phyloP scores from a whole-genome alignment of 92 coral and sea anemone species.

The Pocillopora meandrina region DNA sequence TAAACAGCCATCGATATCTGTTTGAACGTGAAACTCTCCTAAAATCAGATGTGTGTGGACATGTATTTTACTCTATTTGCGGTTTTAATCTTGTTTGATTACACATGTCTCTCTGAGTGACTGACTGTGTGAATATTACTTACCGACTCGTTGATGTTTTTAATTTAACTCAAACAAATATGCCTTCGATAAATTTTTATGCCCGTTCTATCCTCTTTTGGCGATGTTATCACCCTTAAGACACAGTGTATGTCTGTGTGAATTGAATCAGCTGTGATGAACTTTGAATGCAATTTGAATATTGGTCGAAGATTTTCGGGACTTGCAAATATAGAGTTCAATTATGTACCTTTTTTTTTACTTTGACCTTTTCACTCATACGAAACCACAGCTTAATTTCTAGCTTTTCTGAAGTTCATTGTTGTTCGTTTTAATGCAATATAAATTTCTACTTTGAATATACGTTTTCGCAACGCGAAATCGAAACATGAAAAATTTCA shows the following conservation, averaged over 20 bases:
- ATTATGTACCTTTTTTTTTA: not conserved
- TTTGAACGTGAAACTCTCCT: not conserved
- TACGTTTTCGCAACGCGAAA: conserved; percentile 11
- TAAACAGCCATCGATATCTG: not conserved
- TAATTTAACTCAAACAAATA: conserved; percentile 14
- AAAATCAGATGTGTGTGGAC: conserved; percentile 18
- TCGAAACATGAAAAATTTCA: conserved; percentile 15
- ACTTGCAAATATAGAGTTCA: not conserved
- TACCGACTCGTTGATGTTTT: not conserved
- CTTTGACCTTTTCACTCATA: conserved; percentile 19
- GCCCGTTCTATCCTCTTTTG: not conserved
- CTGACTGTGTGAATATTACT: not conserved
- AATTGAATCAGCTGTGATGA: not conserved
- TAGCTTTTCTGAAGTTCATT: not conserved
- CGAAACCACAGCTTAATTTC: not conserved
- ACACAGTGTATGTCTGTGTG: not conserved
- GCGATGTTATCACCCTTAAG: not conserved
- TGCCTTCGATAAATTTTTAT: not conserved
- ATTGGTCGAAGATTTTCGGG: conserved; percentile 5
- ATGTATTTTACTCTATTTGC: conserved; percentile 16
- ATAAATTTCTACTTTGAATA: not conserved
- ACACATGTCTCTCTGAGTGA: conserved; percentile 6
- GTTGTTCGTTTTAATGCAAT: not conserved
- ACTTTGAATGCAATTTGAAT: conserved; percentile 12
- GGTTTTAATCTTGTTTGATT: conserved; percentile 26